A percentile compares a stretch with the other conserved stretches of the same genome.
phyloP scores from a whole-genome alignment of 2,888 invertebrate species.

The Clanis bilineata region DNA sequence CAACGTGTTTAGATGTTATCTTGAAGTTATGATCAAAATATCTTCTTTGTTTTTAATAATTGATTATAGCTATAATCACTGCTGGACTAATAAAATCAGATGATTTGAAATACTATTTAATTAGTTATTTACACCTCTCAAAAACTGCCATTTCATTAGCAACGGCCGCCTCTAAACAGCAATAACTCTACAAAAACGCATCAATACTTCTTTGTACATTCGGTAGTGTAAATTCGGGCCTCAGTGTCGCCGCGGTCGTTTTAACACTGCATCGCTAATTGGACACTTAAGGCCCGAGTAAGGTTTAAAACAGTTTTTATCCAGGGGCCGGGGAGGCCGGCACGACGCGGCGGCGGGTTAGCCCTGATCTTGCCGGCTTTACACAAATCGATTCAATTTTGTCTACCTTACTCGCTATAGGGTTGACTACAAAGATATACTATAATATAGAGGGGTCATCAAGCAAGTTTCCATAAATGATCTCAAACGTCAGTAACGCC shows the following conservation, averaged over 20 bases:
- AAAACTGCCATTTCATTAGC: too few relatives aligned
- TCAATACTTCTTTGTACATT: constrained; percentile 70
- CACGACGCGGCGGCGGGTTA: constrained; percentile 48
- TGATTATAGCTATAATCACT: too few relatives aligned
- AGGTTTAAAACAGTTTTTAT: constrained; percentile 74
- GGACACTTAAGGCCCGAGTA: constrained; percentile 69
- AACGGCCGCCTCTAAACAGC: constrained; percentile 32
- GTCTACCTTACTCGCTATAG: constrained; percentile 7
- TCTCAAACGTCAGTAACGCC: too few relatives aligned
- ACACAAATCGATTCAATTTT: constrained; percentile 15
- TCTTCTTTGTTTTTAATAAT: too few relatives aligned
- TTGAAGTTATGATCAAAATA: too few relatives aligned
- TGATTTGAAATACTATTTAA: too few relatives aligned
- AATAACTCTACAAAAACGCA: constrained; percentile 49
- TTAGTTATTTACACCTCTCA: too few relatives aligned
- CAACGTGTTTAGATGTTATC: too few relatives aligned
- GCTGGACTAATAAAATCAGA: too few relatives aligned
- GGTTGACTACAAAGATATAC: too few relatives aligned
- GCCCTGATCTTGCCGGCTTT: constrained; percentile 39
- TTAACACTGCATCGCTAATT: constrained; percentile 79
- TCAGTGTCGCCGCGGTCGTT: constrained; percentile 76
- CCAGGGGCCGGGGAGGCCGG: constrained; percentile 52
- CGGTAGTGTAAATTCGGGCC: constrained; percentile 71
- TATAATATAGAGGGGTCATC: too few relatives aligned
- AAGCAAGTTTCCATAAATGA: too few relatives aligned